These are phyloP conservation scores for Lepidocyrtoides sp. DNA, from an alignment of 2,888 invertebrate genomes.

Conservation along the genomic window DNA sequence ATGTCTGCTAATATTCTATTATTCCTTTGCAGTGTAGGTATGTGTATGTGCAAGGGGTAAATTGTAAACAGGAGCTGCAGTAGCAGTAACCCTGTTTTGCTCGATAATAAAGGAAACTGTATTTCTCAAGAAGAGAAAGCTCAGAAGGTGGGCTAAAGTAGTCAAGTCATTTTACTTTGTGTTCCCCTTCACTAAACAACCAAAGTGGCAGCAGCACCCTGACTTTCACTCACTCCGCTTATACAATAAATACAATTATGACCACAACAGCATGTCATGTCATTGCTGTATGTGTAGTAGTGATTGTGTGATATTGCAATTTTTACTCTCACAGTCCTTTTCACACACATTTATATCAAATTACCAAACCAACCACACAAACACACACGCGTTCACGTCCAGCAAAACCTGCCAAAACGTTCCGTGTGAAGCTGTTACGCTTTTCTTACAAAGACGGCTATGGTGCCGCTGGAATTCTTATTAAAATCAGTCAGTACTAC, in stretches of 20 bases:
- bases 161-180: slow-evolving; percentile 65
- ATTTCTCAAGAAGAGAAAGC: slow-evolving; percentile 52
- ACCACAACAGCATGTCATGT: neutral
- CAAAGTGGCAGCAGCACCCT: slow-evolving; percentile 50
- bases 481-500: slow-evolving; percentile 4
- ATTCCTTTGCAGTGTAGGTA: neutral
- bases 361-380: slow-evolving; percentile 3
- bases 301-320: slow-evolving; percentile 35
- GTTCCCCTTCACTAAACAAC: slow-evolving; percentile 61
- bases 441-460: neutral
- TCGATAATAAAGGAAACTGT: neutral
- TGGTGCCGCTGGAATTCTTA: slow-evolving; percentile 17
- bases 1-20: neutral
- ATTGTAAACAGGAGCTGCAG: slow-evolving; percentile 25
- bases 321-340: slow-evolving; percentile 5
- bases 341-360: slow-evolving; percentile 28
- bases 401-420: neutral
- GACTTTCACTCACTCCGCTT: slow-evolving; percentile 64
- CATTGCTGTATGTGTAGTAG: neutral
- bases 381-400: neutral
- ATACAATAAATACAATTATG: slow-evolving; percentile 30
- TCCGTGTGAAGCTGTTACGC: slow-evolving; percentile 31
- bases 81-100: slow-evolving; percentile 45
- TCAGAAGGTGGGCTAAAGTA: slow-evolving; percentile 68
- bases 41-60: slow-evolving; percentile 17